A percentile compares a stretch with the other conserved stretches of the same genome.
Evolutionary conservation across 1,140 invertebrate genomes (phyloP).

Genomic region (Bombus pascuorum): DNA sequence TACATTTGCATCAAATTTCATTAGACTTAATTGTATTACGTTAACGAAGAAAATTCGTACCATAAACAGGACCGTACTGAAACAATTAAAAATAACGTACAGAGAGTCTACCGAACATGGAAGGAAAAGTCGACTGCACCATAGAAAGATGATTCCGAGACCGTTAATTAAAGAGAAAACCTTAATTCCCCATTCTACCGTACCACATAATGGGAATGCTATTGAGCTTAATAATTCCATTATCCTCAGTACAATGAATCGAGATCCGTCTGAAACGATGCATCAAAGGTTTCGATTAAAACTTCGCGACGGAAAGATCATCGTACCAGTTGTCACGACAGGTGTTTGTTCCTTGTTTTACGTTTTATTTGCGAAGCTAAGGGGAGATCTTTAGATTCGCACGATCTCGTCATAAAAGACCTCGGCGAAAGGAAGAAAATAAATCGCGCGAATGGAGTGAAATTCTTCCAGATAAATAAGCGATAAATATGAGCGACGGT

Average conservation of each 20-base stretch:
- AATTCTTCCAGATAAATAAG: background rate
- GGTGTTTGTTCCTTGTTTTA: background rate
- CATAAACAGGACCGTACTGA: background rate
- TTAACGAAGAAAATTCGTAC: background rate
- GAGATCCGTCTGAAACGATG: background rate
- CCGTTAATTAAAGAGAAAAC: constrained; percentile 15
- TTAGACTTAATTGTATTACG: background rate
- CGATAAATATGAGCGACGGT: background rate
- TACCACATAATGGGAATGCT: background rate
- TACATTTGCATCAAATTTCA: background rate
- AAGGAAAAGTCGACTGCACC: background rate
- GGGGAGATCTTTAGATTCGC: background rate
- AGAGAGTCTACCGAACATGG: background rate
- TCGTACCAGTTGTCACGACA: background rate
- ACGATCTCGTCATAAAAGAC: constrained; percentile 1
- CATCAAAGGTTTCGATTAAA: background rate
- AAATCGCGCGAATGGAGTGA: background rate
- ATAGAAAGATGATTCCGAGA: background rate
- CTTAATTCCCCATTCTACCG: background rate
- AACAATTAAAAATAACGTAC: background rate
- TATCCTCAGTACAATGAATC: background rate
- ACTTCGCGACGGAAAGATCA: background rate
- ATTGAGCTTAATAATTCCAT: background rate
- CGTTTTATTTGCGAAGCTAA: background rate
- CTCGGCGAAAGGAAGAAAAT: background rate